Percentiles rank a stretch among this genome's conserved stretches.
These are phyloP conservation scores for Pomatorhinus ruficollis DNA, from an alignment of 2,113 vertebrate genomes.

Conservation along the genomic window DNA sequence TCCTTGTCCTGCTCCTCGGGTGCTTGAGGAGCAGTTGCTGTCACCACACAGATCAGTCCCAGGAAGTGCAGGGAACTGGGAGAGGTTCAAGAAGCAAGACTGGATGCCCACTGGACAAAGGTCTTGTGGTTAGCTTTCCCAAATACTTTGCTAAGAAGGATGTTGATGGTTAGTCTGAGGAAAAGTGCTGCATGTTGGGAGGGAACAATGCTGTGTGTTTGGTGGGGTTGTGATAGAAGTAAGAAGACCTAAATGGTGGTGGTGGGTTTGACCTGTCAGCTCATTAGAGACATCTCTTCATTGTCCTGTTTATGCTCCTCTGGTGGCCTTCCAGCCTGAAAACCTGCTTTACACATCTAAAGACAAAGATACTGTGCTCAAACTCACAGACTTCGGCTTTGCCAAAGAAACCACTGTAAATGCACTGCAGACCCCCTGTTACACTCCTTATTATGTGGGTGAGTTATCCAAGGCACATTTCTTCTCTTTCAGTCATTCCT, in stretches of 20 bases:
- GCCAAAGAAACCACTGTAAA: conserved; percentile 96
- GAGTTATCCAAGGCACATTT: conserved; percentile 40
- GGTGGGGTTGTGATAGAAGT: background rate
- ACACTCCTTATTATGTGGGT: conserved; percentile 98
- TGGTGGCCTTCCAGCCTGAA: conserved; percentile 84
- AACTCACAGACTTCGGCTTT: conserved; percentile 98
- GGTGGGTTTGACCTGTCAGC: background rate
- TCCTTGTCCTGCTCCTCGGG: background rate
- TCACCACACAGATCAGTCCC: background rate
- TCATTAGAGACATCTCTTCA: background rate
- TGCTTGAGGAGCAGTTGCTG: background rate
- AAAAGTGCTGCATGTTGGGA: background rate
- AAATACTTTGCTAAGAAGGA: background rate
- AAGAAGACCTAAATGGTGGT: background rate
- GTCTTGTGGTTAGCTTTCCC: background rate
- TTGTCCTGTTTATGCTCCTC: conserved; percentile 4
- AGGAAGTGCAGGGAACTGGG: background rate
- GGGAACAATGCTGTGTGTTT: background rate
- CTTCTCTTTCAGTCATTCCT: background rate
- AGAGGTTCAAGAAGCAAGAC: background rate
- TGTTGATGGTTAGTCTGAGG: background rate
- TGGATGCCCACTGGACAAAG: background rate
- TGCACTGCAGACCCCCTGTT: conserved; percentile 94
- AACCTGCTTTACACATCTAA: conserved; percentile 92
- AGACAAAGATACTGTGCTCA: conserved; percentile 84